phyloP scores from a whole-genome alignment of 2,797 vertebrate species.

The Silurus lanzhouensis region DNA sequence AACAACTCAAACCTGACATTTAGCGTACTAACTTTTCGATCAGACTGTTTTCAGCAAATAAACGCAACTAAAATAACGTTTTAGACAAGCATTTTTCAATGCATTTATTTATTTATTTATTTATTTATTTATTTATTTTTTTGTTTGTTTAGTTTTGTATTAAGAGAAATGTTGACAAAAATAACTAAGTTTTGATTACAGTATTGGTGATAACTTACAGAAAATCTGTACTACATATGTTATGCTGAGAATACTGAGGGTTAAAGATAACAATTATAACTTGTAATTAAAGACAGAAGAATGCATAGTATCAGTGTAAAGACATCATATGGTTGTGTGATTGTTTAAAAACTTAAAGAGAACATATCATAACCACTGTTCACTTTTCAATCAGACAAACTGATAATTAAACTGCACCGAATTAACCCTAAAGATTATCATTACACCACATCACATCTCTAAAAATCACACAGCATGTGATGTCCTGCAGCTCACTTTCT shows the following conservation, averaged over 20 bases:
- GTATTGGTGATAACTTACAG: neutral
- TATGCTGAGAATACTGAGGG: neutral
- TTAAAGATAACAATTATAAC: no score
- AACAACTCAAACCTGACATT: no score
- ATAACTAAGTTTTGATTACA: neutral
- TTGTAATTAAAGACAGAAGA: no score
- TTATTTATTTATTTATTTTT: no score
- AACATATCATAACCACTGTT: neutral
- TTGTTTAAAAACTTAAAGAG: no score
- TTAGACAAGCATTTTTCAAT: no score
- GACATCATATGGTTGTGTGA: no score
- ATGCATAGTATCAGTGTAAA: no score
- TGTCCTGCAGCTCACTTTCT: neutral
- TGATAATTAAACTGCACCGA: neutral
- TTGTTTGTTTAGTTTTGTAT: neutral
- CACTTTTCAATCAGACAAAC: neutral
- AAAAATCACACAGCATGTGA: neutral
- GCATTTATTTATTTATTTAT: no score
- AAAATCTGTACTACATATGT: neutral
- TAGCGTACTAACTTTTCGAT: no score
- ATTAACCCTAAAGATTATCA: neutral
- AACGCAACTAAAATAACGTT: no score
- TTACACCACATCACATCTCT: neutral
- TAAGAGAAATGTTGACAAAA: neutral
- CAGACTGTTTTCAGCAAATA: no score